phyloP scores from a whole-genome alignment of 2,797 vertebrate species.

The Kryptolebias ocellatus region DNA sequence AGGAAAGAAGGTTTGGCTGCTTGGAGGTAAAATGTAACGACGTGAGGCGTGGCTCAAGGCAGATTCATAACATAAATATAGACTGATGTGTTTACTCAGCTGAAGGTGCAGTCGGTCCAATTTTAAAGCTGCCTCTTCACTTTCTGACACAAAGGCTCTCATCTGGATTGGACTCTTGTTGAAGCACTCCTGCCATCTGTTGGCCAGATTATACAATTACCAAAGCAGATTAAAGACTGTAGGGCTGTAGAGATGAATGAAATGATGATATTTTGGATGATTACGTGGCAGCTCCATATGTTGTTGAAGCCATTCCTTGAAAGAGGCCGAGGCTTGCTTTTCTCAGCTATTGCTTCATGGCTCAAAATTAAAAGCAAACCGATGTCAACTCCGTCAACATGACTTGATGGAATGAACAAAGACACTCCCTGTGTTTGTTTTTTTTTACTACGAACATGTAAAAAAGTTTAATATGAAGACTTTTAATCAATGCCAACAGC shows the following conservation, averaged over 20 bases:
- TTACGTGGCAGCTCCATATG: no score
- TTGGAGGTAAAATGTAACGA: background rate
- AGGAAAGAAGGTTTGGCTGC: background rate
- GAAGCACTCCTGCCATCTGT: constrained; percentile 58
- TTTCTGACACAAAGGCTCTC: background rate
- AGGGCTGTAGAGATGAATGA: background rate
- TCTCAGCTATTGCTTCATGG: background rate
- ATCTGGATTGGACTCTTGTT: background rate
- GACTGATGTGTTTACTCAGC: no score
- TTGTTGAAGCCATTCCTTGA: background rate
- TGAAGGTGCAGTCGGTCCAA: no score
- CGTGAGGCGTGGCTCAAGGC: background rate
- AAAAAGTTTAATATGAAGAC: no score
- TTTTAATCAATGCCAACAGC: no score
- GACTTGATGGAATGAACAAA: background rate
- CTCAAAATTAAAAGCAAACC: background rate
- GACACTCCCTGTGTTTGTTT: no score
- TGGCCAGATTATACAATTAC: constrained; percentile 40
- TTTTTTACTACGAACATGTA: no score
- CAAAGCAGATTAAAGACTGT: background rate
- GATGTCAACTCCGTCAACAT: background rate
- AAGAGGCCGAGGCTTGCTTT: background rate
- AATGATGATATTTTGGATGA: background rate
- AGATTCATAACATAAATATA: background rate
- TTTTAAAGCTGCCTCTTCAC: constrained; percentile 1